Evolutionary conservation across 2,888 invertebrate genomes (phyloP), one percentile per base, ranked within the genome.

Genomic region (Epinotia demarniana): DNA sequence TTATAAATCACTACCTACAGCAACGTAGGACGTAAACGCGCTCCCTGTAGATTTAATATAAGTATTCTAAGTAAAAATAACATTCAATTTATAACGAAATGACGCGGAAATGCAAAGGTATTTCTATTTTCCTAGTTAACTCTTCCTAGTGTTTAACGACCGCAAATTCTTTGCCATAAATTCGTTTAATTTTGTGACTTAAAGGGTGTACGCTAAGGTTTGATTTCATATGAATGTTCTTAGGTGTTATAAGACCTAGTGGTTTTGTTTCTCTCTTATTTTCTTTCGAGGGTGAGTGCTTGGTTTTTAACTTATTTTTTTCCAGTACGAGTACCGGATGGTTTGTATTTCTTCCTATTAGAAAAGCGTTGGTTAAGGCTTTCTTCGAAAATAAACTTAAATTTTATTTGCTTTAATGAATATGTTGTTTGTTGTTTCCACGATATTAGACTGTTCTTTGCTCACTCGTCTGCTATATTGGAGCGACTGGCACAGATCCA

Each of bases 41-140:
- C 2, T 39, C 18, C 46, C n/a, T 55, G 5, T 49, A 53, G 16
- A 53, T 66, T 66, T 39, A 67, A 33, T 33, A 33, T 33, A 33
- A 27, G 3, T 39, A 67, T 67, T 67, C 55, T 33, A 18, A 67
- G 55, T 12, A 55, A 66, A 53, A 55, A 67, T 53, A 66, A 33
- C 53, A 12, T 11, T 49, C 53, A 55, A 67, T 67, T 67, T 67
- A 33, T 13, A 67, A 67, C 27, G 33, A 57, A 57, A 57, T 57
- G 57, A 57, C 39, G 11, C 19, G 57, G 33, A 68, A 39, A 68
- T 33, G 8, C 39, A 39, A 57, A 68, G 18, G 57, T 68, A 39
- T 68, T 57, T 68, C 3, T 19, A 9, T 39, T 39, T 9, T 39
- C 19, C 18, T 8, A 33, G 23, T 16, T 12, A 55, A 12, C 8